Evolutionary conservation across 2,113 vertebrate genomes (phyloP).

Genomic region (Rhinichthys klamathensis): DNA sequence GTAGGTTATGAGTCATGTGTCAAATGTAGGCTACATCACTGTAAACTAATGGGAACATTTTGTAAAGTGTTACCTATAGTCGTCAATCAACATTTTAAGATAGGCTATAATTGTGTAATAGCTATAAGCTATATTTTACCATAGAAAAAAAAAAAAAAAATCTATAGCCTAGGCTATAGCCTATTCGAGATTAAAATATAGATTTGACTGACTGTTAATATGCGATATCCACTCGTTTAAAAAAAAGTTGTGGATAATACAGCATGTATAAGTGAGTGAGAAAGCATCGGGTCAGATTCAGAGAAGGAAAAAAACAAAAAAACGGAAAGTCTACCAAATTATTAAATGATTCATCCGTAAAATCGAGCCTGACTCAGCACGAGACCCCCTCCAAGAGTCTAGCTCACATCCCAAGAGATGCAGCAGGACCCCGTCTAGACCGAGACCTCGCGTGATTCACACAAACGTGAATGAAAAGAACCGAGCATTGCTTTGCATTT

Average conservation of each 20-base stretch:
- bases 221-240: neutral
- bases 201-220: neutral
- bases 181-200: neutral
- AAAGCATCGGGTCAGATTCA: neutral
- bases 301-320: neutral
- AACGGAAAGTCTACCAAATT: neutral
- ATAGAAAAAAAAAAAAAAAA: too few species aligned
- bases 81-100: too few species aligned
- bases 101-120: too few species aligned
- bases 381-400: neutral
- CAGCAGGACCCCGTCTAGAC: slow-evolving; percentile 11
- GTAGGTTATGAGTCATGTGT: too few species aligned
- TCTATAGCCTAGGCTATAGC: too few species aligned
- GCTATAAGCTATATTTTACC: too few species aligned
- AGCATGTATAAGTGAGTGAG: neutral
- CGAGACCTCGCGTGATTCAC: neutral
- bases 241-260: neutral
- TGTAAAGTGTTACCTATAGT: too few species aligned
- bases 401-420: neutral
- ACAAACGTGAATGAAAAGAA: neutral
- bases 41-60: too few species aligned
- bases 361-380: slow-evolving; percentile 11
- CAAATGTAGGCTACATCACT: too few species aligned
- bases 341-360: slow-evolving; percentile 3
- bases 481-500: neutral